Conservation (phyloP, 1,140 invertebrate species). For the Tribolium madens region DNA sequence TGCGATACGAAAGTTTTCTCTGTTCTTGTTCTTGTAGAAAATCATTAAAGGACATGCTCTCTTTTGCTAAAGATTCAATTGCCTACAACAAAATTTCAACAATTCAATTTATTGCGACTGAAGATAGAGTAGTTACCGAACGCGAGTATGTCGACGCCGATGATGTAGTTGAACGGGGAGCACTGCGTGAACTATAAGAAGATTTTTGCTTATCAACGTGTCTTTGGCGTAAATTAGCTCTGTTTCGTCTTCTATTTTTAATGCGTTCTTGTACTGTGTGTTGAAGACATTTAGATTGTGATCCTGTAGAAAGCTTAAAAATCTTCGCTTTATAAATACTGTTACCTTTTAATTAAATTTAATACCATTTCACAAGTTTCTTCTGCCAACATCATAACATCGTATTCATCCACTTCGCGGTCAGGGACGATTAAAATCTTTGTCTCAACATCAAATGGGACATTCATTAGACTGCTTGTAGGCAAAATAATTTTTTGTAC, state of each 20-base stretch:
- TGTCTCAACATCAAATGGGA: neutral
- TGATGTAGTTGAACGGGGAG: too few relatives aligned
- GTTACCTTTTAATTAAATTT: neutral
- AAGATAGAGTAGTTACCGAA: too few relatives aligned
- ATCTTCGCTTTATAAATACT: neutral
- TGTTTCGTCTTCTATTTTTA: neutral
- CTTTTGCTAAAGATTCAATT: too few relatives aligned
- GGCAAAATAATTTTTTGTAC: constrained; percentile 36
- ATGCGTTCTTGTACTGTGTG: neutral
- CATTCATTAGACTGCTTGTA: neutral
- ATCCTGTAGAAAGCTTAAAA: neutral
- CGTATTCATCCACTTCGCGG: constrained; percentile 6
- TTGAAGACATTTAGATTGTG: neutral
- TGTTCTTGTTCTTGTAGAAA: too few relatives aligned
- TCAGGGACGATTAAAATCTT: constrained; percentile 38
- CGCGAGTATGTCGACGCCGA: too few relatives aligned
- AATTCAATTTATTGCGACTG: too few relatives aligned
- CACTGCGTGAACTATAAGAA: neutral
- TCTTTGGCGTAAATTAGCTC: neutral
- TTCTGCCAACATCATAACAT: constrained; percentile 11
- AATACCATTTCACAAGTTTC: constrained; percentile 41
- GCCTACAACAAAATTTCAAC: too few relatives aligned
- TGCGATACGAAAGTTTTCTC: too few relatives aligned
- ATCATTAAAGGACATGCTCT: too few relatives aligned
- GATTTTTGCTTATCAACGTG: neutral